These are phyloP conservation scores for Drosophila suzukii DNA, from an alignment of 1,140 invertebrate genomes.

Conservation along the genomic window DNA sequence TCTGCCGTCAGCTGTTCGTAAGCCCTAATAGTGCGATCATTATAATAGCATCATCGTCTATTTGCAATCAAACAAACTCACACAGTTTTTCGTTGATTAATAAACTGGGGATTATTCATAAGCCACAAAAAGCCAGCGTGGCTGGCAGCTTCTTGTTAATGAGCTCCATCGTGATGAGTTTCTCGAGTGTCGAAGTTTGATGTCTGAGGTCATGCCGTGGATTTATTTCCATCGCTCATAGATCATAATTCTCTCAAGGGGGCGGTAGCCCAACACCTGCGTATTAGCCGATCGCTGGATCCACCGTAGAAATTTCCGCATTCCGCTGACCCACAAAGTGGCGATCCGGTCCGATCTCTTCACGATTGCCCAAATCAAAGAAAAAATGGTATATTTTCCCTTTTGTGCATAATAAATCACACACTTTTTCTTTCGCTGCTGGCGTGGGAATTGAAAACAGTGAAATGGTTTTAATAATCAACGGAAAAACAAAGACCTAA, in stretches of 20 bases:
- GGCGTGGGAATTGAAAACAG: conserved; percentile 74
- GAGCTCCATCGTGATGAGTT: conserved; percentile 72
- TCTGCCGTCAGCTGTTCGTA: conserved; percentile 54
- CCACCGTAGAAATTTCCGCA: conserved; percentile 60
- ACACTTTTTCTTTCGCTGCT: conserved; percentile 56
- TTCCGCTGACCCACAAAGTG: conserved; percentile 43
- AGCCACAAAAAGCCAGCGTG: conserved; percentile 58
- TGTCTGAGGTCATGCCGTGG: conserved; percentile 78
- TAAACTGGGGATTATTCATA: conserved; percentile 78
- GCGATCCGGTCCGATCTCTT: conserved; percentile 10
- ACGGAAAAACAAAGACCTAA: conserved; percentile 69
- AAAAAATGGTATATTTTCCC: conserved; percentile 45
- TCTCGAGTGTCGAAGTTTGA: conserved; percentile 74
- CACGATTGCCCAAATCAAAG: conserved; percentile 14
- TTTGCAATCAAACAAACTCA: conserved; percentile 66
- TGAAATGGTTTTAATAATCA: conserved; percentile 75
- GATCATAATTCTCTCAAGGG: conserved; percentile 64
- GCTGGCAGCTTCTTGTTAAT: conserved; percentile 77
- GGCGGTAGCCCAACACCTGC: conserved; percentile 72
- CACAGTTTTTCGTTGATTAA: conserved; percentile 64
- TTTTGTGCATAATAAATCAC: conserved; percentile 48
- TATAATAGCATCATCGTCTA: conserved; percentile 79
- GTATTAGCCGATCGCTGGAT: conserved; percentile 49
- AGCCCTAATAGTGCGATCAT: conserved; percentile 75
- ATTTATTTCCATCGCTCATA: conserved; percentile 79